These are phyloP conservation scores for Formica selysi DNA, from an alignment of 1,140 invertebrate species.

Conservation along the genomic window DNA sequence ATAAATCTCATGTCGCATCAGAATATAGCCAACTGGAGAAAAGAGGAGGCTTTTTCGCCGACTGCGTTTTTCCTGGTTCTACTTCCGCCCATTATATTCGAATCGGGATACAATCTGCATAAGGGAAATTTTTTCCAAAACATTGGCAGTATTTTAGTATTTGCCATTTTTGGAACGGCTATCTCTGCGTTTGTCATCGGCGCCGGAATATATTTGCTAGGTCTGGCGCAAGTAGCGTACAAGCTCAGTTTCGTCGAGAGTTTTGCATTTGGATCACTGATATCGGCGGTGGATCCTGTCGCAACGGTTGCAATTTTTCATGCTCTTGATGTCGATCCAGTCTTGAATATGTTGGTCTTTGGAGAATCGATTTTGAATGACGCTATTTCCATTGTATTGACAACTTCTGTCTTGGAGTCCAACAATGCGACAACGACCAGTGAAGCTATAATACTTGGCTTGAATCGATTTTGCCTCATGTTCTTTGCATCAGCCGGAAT, in stretches of 20 bases:
- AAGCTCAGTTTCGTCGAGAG: slow-evolving; percentile 97
- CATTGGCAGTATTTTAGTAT: slow-evolving; percentile 97
- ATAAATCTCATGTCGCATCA: slow-evolving; percentile 96
- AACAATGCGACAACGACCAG: slow-evolving; percentile 90
- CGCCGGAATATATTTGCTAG: slow-evolving; percentile 97
- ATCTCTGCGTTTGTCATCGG: slow-evolving; percentile 98
- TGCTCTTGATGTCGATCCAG: slow-evolving; percentile 97
- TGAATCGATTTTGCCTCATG: slow-evolving; percentile 98
- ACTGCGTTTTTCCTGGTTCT: slow-evolving; percentile 99
- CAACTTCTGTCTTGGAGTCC: slow-evolving; percentile 94
- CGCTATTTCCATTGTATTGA: slow-evolving; percentile 98
- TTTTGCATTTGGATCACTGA: slow-evolving; percentile 99
- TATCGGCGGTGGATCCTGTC: slow-evolving; percentile 99
- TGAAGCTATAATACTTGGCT: slow-evolving; percentile 95
- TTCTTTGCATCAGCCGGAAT: slow-evolving; percentile 99
- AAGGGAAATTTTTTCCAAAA: slow-evolving; percentile 99
- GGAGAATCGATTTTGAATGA: slow-evolving; percentile 99
- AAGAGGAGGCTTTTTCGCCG: slow-evolving; percentile 98
- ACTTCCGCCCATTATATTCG: slow-evolving; percentile 99
- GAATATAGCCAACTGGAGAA: slow-evolving; percentile 97
- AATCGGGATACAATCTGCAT: slow-evolving; percentile 99
- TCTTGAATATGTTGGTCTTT: slow-evolving; percentile 99
- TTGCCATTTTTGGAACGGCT: slow-evolving; percentile 98
- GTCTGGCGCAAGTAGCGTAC: slow-evolving; percentile 96
- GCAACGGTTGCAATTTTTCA: slow-evolving; percentile 99